phyloP scores from a whole-genome alignment of 2,113 vertebrate species.

The Tursiops truncatus region DNA sequence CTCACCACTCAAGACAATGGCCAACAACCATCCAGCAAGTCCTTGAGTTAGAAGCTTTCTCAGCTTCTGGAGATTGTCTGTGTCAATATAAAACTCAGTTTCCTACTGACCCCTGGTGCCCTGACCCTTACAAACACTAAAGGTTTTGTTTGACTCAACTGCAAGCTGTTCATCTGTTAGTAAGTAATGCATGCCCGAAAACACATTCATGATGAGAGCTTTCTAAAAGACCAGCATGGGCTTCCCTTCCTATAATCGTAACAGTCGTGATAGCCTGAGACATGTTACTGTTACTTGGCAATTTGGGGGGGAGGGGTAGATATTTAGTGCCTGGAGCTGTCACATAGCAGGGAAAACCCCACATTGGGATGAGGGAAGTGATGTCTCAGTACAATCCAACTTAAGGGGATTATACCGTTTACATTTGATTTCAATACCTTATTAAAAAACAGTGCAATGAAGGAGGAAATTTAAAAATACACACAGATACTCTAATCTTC shows the following conservation, averaged over 20 bases:
- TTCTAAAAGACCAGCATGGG: neutral
- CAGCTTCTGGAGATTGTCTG: neutral
- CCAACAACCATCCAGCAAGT: neutral
- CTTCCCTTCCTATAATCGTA: neutral
- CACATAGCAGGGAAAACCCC: neutral
- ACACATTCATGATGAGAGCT: neutral
- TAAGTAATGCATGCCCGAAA: neutral
- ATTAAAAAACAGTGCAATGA: neutral
- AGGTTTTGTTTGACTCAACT: constrained; percentile 36
- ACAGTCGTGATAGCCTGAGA: neutral
- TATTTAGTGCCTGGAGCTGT: neutral
- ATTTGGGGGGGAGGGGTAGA: neutral
- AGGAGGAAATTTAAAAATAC: neutral
- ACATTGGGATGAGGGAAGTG: neutral
- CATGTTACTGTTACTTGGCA: neutral
- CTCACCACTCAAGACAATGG: neutral
- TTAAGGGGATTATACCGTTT: neutral
- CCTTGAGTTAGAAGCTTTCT: neutral
- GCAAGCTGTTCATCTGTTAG: constrained; percentile 53
- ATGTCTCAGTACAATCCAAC: neutral
- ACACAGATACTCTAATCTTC: neutral
- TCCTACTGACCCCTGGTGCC: neutral
- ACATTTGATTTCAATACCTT: neutral
- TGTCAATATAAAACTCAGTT: neutral
- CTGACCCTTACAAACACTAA: constrained; percentile 25